phyloP scores from a whole-genome alignment of 30 jellyfish, hydroid and myxozoan species.

The Hydra vulgaris region DNA sequence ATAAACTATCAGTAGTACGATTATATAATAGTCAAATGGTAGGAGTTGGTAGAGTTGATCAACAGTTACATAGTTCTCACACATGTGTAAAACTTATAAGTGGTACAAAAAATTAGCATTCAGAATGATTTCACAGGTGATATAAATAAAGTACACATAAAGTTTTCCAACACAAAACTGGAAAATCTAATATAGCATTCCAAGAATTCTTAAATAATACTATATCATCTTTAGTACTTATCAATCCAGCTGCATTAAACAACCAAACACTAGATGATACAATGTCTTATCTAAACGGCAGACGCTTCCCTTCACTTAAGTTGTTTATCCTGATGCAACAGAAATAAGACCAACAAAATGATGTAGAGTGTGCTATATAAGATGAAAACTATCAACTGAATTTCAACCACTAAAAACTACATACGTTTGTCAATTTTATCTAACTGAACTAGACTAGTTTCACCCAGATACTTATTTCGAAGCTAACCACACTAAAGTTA shows the following conservation, averaged over 20 bases:
- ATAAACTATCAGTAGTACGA: neutral
- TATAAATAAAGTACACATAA: no score
- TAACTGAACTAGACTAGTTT: neutral
- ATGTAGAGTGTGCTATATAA: conserved; percentile 3
- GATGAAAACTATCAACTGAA: neutral
- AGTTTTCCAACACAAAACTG: neutral
- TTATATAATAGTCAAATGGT: neutral
- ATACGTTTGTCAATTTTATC: neutral
- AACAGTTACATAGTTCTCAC: neutral
- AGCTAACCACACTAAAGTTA: neutral
- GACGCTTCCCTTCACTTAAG: neutral
- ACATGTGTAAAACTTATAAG: neutral
- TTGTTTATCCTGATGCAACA: neutral
- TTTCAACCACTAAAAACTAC: neutral
- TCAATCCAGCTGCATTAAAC: no score
- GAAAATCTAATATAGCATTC: neutral
- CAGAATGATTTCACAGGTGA: neutral
- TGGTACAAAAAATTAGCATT: conserved; percentile 3
- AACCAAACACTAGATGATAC: neutral
- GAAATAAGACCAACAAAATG: neutral
- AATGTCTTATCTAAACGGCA: neutral
- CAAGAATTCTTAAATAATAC: neutral
- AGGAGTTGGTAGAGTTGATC: conserved; percentile 2
- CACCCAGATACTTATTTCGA: neutral
- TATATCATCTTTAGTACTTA: neutral